Base-by-base conservation (phyloP, 1,140 invertebrate species). In the Aphis craccivora region DNA sequence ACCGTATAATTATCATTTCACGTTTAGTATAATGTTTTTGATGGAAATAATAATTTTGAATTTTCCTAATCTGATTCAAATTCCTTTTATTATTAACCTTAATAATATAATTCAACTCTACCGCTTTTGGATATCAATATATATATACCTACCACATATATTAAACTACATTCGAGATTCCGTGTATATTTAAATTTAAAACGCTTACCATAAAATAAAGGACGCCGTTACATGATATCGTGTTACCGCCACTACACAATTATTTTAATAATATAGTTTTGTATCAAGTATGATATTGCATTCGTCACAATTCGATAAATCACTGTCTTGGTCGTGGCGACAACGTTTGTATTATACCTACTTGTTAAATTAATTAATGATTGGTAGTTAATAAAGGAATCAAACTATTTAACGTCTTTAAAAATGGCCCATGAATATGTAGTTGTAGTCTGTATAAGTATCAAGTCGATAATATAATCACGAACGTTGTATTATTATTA, bases 61-160 rank as follows among this genome's bases (percentile, higher is more conserved):
- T 83, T 83, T 37, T 83, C 20, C 76, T 83, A 83, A 83, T 83
- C 76, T 83, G 76, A 83, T 83, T 37, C 35, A 76, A 76, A 76
- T 76, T 76, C 60, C n/a, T 76, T n/a, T 35, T n/a, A 76, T 76
- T 76, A 76, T 76, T 76, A 76, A 76, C 60, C n/a, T 76, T 76
- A 76, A 76, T n/a, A 76, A 76, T 76, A n/a, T n/a, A 76, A 76
- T 76, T 76, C 60, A n/a, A 35, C n/a, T 76, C 60, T 67, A n/a
- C 60, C 60, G 5, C 60, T 14, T 76, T 76, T n/a, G 60, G 9
- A 30, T 30, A 76, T 23, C 60, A 2, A 35, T 18, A n/a, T 5
- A 30, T 60, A 30, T 7, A 22, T 40, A 40, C 37, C 37, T 40
- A 40, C 37, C 37, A 51, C n/a, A n/a, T n/a, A n/a, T n/a, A n/a